Evolutionary conservation across 2,888 invertebrate species (phyloP), one percentile per base, ranked within the genome.

Genomic region (Bombylius major): DNA sequence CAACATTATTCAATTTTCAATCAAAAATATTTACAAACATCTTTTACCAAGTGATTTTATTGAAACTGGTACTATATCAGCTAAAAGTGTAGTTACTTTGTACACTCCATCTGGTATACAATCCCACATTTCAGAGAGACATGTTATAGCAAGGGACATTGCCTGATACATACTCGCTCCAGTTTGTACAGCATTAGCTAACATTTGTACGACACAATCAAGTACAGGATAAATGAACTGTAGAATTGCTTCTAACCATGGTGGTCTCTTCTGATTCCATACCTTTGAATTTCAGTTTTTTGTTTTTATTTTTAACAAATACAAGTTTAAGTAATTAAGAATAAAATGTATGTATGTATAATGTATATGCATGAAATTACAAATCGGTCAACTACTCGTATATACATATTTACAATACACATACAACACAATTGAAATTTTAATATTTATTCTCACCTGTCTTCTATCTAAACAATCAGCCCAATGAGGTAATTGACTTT

Each of bases 111-210:
- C 77, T 0, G 87, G 83, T 11, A 86, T 66, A 63, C 84, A 84
- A 63, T 84, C 83, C 70, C 84, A 79, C 13, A 86, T 76, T 64
- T 87, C 82, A 2, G 81, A 79, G 59, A 88, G 78, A 66, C 85
- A 84, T 0, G 82, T 81, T 32, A 89, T 72, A 23, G 85, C 82
- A 57, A 89, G 76, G 0, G 86, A 84, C 83, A 87, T 87, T 13
- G 86, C 80, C 76, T 88, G 87, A 69, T 87, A 88, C 80, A 87
- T 86, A 61, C 85, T 87, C 23, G 88, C 87, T 0, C 86, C 87
- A 8, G 82, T 82, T 72, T 84, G 80, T 11, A 86, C 77, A 1
- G 87, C 87, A 61, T 82, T 80, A 5, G 87, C 79, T 9, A 88
- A 75, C 60, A 83, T 82, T 6, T 82, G 78, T 0, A 83, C 82